Evolutionary conservation across 2,888 invertebrate species (phyloP), one percentile per base, ranked within the genome.

Genomic region (Gnatocerus cornutus): DNA sequence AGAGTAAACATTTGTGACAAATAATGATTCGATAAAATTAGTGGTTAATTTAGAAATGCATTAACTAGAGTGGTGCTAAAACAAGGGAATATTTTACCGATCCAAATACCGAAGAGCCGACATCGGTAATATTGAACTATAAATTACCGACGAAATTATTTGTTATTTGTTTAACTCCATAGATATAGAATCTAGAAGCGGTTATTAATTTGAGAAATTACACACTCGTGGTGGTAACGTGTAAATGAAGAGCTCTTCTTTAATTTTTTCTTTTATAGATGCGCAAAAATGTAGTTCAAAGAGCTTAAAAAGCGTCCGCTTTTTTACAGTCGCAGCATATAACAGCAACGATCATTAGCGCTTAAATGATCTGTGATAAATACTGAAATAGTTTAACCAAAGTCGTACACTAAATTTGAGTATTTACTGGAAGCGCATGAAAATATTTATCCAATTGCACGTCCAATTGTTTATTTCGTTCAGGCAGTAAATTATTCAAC

Each of bases 401-500:
- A 62, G 50, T 62, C 41, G 41, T 53, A 43, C 30, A 43, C 53
- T 63, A 53, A 62, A 63, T 53, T 53, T 43, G 53, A 41, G 65
- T 62, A 68, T 71, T 72, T 72, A 46, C 69, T 59, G 37, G 8
- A 41, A 41, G 16, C 39, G 39, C 55, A 67, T 71, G 73, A 71
- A 74, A 76, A 76, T 76, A 76, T 76, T 76, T 76, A 76, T 62
- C 33, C 29, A 27, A 72, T 50, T 52, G 33, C 33, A 67, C 69
- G 72, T 61, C 43, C 61, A 43, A 52, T 58, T 74, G 74, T 74
- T 76, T 74, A 73, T 74, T 69, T 72, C 71, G 39, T 30, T 29
- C 66, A 68, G 66, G 43, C 69, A 58, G 69, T 74, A 72, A 71
- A 74, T 71, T 73, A 67, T 73, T 73, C 72, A 69, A 56, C 73